Percentiles rank a stretch among this genome's conserved stretches.
Conservation (phyloP, 2,113 vertebrate genomes). For the Arvicanthis niloticus region DNA sequence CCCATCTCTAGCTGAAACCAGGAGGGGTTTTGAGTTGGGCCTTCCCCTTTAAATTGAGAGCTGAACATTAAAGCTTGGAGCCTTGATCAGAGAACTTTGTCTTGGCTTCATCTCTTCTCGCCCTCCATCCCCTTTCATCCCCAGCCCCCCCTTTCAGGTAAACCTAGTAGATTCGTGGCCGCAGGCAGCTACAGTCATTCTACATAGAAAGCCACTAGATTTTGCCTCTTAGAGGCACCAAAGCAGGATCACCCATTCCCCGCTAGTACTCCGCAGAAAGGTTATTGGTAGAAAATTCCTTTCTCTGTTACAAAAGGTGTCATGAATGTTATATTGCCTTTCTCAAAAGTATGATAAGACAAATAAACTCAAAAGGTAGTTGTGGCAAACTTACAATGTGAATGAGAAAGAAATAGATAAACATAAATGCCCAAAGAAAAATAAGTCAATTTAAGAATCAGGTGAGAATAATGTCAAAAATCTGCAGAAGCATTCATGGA, state of each 20-base stretch:
- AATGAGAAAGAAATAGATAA: slow-evolving; percentile 25
- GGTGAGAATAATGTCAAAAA: not conserved
- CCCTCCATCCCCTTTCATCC: too few species aligned
- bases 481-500: not conserved
- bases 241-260: not conserved
- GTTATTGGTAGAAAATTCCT: not conserved
- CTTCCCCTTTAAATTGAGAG: too few species aligned
- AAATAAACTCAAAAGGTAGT: not conserved
- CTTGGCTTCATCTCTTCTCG: too few species aligned
- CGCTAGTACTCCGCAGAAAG: not conserved
- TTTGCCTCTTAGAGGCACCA: not conserved
- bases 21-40: too few species aligned
- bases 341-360: not conserved
- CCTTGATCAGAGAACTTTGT: too few species aligned
- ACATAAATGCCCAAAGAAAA: slow-evolving; percentile 19
- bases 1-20: too few species aligned
- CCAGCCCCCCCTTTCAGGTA: too few species aligned
- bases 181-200: too few species aligned
- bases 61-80: too few species aligned
- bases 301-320: not conserved
- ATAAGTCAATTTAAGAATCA: not conserved
- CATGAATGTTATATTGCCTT: not conserved
- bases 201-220: not conserved
- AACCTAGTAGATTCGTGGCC: too few species aligned
- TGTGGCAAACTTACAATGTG: not conserved